Conservation (phyloP, 2,797 vertebrate species). For the Tenualosa ilisha region DNA sequence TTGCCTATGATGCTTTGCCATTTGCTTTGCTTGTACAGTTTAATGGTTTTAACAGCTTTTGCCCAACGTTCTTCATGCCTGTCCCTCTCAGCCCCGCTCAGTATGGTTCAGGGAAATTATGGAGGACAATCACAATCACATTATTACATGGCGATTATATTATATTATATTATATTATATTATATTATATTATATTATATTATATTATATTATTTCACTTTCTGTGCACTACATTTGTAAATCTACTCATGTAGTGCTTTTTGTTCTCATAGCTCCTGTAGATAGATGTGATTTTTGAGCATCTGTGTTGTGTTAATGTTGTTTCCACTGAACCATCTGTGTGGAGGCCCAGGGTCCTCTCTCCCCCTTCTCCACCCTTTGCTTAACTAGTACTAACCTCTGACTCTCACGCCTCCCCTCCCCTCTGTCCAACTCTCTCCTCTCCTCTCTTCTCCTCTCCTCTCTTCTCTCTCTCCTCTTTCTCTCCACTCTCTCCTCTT, state of each 20-base stretch:
- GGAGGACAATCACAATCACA: no score
- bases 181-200: background rate
- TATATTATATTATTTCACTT: background rate
- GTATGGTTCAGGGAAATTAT: conserved; percentile 3
- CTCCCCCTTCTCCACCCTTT: conserved; percentile 31
- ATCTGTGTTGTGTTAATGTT: background rate
- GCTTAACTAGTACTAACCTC: conserved; percentile 51
- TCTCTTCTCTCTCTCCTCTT: conserved; percentile 27
- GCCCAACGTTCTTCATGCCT: background rate
- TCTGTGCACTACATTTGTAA: no score
- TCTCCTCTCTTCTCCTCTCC: background rate
- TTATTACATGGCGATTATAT: background rate
- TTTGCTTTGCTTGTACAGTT: conserved; percentile 4
- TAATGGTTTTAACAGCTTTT: background rate
- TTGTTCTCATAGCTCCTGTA: no score
- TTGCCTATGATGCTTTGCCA: background rate
- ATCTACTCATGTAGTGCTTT: no score
- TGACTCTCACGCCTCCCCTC: conserved; percentile 48
- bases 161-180: background rate
- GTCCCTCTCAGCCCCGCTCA: background rate
- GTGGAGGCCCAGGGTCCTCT: background rate
- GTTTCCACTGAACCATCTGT: conserved; percentile 11
- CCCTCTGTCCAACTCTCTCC: conserved; percentile 7
- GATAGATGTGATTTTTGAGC: no score
- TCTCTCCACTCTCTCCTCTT: conserved; percentile 52